phyloP scores from a whole-genome alignment of 2,797 vertebrate genomes.

The Myripristis murdjan region DNA sequence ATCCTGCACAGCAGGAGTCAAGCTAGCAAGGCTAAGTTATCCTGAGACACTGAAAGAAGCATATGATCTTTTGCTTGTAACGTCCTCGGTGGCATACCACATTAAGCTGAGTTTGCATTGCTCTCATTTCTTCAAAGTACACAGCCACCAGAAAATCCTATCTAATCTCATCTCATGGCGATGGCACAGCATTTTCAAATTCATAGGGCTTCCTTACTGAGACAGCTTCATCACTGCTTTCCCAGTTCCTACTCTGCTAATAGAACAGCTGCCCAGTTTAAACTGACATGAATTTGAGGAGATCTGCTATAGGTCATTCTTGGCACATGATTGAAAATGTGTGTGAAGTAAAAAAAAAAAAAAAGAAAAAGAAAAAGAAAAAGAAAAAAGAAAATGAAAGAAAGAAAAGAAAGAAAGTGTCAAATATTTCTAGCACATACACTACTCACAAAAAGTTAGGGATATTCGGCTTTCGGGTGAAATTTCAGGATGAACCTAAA shows the following conservation, averaged over 20 bases:
- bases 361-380: too few relatives aligned
- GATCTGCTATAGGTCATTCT: too few relatives aligned
- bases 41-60: conserved; percentile 32
- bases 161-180: conserved; percentile 8
- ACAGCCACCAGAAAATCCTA: neutral
- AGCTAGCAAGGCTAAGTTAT: conserved; percentile 10
- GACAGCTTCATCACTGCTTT: neutral
- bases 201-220: neutral
- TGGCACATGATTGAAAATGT: too few relatives aligned
- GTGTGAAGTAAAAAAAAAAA: too few relatives aligned
- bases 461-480: too few relatives aligned
- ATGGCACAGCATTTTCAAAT: too few relatives aligned
- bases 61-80: conserved; percentile 16
- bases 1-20: conserved; percentile 16
- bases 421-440: too few relatives aligned
- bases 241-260: neutral
- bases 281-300: too few relatives aligned
- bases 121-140: conserved; percentile 15
- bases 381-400: too few relatives aligned
- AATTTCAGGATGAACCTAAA: too few relatives aligned
- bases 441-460: too few relatives aligned
- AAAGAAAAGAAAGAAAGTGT: too few relatives aligned
- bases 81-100: conserved; percentile 15
- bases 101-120: conserved; percentile 31
- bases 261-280: neutral